phyloP scores from a whole-genome alignment of 2,797 vertebrate species.

The Notamacropus eugenii region DNA sequence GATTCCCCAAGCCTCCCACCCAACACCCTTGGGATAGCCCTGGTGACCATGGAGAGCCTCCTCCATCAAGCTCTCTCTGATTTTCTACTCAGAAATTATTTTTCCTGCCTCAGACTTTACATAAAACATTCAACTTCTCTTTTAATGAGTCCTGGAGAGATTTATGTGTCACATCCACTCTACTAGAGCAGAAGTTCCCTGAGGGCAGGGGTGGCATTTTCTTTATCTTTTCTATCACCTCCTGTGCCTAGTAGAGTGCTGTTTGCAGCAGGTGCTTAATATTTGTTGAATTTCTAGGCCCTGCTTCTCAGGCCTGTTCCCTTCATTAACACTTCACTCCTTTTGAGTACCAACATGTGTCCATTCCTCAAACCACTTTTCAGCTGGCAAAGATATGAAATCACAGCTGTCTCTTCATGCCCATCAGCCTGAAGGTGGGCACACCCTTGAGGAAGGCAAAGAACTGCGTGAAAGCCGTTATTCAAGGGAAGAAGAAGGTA shows the following conservation, averaged over 20 bases:
- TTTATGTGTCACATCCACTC: background rate
- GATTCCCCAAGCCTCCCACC: background rate
- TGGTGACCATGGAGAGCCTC: background rate
- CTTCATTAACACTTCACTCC: background rate
- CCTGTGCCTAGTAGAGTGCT: background rate
- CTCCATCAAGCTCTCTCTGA: background rate
- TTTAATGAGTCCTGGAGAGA: background rate
- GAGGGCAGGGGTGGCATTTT: background rate
- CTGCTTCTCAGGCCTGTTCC: background rate
- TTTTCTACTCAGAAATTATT: background rate
- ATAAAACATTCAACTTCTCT: background rate
- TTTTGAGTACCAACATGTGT: background rate
- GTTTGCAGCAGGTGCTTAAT: background rate
- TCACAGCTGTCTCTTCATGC: background rate
- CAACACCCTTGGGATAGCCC: background rate
- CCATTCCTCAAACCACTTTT: background rate
- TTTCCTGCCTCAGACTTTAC: background rate
- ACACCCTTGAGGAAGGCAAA: slow-evolving; percentile 39
- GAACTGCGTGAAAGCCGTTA: slow-evolving; percentile 47
- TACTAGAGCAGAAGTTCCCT: background rate
- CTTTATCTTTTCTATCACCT: background rate
- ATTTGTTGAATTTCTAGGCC: background rate
- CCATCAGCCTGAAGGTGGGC: background rate
- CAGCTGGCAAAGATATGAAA: background rate
- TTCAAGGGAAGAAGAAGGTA: slow-evolving; percentile 27